phyloP scores from a whole-genome alignment of 2,797 vertebrate species.

The Lindbergichthys nudifrons region DNA sequence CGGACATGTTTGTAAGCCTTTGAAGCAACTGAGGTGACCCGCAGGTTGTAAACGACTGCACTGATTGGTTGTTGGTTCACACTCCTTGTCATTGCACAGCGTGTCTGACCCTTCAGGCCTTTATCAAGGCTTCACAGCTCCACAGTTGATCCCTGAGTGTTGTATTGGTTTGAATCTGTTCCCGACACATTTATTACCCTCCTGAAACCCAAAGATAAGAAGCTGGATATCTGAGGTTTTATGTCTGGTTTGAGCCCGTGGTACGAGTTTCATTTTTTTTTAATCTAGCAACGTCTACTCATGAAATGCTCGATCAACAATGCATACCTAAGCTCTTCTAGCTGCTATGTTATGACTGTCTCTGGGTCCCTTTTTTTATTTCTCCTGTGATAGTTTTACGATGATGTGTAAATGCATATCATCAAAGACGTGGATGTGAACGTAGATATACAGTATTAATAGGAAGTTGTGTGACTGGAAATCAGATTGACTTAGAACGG shows the following conservation, averaged over 20 bases:
- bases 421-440: conserved; percentile 12
- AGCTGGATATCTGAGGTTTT: conserved; percentile 12
- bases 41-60: conserved; percentile 13
- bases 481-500: conserved; percentile 4
- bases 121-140: conserved; percentile 14
- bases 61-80: conserved; percentile 40
- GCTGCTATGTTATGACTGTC: conserved; percentile 51
- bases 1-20: conserved; percentile 14
- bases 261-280: conserved; percentile 50
- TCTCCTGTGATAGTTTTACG: conserved; percentile 19
- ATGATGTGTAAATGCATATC: conserved; percentile 17
- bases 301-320: conserved; percentile 8
- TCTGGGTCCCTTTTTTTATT: conserved; percentile 19
- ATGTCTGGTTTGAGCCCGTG: conserved; percentile 46
- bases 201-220: conserved; percentile 15
- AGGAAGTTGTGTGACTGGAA: background rate
- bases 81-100: background rate
- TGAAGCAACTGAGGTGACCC: conserved; percentile 3
- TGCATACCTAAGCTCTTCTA: conserved; percentile 26
- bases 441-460: conserved; percentile 27
- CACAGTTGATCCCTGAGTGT: conserved; percentile 5
- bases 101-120: background rate
- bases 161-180: conserved; percentile 24
- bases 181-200: background rate
- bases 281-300: conserved; percentile 14